These are phyloP conservation scores for Marcusenius ussheri DNA, from an alignment of 2,113 vertebrate species.

Conservation along the genomic window DNA sequence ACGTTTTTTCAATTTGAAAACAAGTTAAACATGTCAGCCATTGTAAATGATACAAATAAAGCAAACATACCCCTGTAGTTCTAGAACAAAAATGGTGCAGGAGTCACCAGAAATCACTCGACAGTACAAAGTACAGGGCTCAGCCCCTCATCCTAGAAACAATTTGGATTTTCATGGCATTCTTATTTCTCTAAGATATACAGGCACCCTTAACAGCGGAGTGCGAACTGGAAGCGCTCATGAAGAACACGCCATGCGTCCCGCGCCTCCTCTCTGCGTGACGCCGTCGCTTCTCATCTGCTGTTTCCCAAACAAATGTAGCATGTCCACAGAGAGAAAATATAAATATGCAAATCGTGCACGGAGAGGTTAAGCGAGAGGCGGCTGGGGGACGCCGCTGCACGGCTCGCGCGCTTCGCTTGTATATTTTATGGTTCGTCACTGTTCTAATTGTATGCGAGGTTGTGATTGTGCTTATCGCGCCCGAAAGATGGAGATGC, in stretches of 20 bases:
- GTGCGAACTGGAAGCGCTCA: slow-evolving; percentile 6
- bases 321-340: slow-evolving; percentile 29
- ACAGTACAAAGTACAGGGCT: neutral
- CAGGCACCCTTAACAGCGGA: neutral
- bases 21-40: neutral
- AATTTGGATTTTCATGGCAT: slow-evolving; percentile 3
- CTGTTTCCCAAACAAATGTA: slow-evolving; percentile 35
- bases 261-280: slow-evolving; percentile 28
- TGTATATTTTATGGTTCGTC: slow-evolving; percentile 24
- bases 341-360: slow-evolving; percentile 30
- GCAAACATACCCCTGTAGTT: neutral
- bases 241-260: slow-evolving; percentile 16
- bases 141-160: neutral
- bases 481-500: neutral
- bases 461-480: slow-evolving; percentile 10
- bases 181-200: slow-evolving; percentile 15
- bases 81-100: neutral
- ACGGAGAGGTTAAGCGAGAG: slow-evolving; percentile 30
- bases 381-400: neutral
- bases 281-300: slow-evolving; percentile 24
- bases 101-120: neutral
- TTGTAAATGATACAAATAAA: neutral
- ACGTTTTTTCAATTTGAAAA: neutral
- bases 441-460: slow-evolving; percentile 19
- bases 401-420: neutral